A percentile compares a stretch with the other conserved stretches of the same genome.
Conservation (phyloP, 2,888 invertebrate genomes). For the Xanthorhoe designata region DNA sequence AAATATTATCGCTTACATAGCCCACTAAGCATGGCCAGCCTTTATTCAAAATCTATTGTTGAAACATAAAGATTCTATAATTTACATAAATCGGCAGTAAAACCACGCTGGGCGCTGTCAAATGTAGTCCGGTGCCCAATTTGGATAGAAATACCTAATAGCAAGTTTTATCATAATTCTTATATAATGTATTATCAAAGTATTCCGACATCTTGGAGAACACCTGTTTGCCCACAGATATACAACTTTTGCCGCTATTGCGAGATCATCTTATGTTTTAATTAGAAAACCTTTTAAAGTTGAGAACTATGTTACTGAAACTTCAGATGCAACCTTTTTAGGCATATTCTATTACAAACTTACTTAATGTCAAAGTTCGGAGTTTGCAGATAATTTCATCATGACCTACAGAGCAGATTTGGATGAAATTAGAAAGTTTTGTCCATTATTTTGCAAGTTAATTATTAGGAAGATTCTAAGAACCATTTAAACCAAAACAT, state of each 20-base stretch:
- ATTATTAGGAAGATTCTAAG: too few species aligned
- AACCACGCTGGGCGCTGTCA: conserved; percentile 40
- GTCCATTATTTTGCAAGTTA: too few species aligned
- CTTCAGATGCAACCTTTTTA: too few species aligned
- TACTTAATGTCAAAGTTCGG: too few species aligned
- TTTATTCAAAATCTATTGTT: conserved; percentile 20
- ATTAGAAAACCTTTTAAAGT: neutral
- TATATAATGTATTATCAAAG: conserved; percentile 6
- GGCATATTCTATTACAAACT: too few species aligned
- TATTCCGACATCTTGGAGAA: conserved; percentile 8
- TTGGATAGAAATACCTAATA: conserved; percentile 42
- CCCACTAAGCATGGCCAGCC: neutral
- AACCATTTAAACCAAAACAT: too few species aligned
- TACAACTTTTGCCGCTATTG: neutral
- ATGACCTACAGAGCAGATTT: too few species aligned
- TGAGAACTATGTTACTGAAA: too few species aligned
- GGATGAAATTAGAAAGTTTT: too few species aligned
- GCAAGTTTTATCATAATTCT: conserved; percentile 20
- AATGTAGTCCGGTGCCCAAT: conserved; percentile 48
- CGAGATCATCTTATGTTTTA: neutral
- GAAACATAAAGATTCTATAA: conserved; percentile 36
- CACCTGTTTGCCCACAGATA: too few species aligned
- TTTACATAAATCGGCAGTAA: conserved; percentile 52
- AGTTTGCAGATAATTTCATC: too few species aligned
- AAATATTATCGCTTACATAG: neutral